phyloP scores from a whole-genome alignment of 2,797 vertebrate species.

The Crocidura indochinensis region DNA sequence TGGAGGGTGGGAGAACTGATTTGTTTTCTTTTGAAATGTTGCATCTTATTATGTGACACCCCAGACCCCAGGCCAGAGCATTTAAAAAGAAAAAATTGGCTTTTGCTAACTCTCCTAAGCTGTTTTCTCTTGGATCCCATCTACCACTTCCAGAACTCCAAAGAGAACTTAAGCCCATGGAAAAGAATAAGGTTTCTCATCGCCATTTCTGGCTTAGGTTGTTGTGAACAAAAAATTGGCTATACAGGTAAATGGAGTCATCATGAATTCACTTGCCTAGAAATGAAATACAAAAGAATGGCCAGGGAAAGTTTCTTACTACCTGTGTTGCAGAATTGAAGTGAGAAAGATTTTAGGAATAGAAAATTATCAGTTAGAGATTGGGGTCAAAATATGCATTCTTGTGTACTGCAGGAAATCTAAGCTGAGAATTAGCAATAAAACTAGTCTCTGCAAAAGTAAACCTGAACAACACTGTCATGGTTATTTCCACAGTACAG shows the following conservation, averaged over 20 bases:
- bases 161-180: not conserved
- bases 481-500: not conserved
- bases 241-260: not conserved
- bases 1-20: too few species aligned
- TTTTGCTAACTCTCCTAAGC: too few species aligned
- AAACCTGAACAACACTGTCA: constrained; percentile 29
- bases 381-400: not conserved
- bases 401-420: constrained; percentile 5
- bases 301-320: not conserved
- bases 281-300: not conserved
- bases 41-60: not conserved
- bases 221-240: not conserved
- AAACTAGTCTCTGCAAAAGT: constrained; percentile 45
- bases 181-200: not conserved
- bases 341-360: constrained; percentile 13
- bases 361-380: not conserved
- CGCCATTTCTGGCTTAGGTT: not conserved
- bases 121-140: too few species aligned
- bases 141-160: not conserved
- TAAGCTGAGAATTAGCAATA: constrained; percentile 49
- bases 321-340: not conserved
- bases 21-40: constrained; percentile 54
- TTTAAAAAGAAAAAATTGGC: not conserved
- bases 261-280: not conserved
- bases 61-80: not conserved